Evolutionary conservation across 2,113 vertebrate genomes (phyloP).

Genomic region (Mastomys coucha): DNA sequence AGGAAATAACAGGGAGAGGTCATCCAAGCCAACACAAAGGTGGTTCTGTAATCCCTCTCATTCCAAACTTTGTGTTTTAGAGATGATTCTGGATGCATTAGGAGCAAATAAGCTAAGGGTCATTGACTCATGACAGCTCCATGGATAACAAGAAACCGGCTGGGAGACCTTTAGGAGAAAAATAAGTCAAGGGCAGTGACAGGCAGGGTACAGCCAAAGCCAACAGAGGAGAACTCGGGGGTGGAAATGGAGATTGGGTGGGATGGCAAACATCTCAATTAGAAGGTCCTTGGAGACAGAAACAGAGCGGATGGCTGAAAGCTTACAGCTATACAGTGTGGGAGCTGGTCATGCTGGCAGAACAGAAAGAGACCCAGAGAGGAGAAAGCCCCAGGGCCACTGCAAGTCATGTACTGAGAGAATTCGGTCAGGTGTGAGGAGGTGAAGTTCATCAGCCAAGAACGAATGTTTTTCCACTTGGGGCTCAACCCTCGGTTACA

Average conservation of each 20-base stretch:
- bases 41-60: background rate
- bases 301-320: background rate
- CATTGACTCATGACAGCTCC: background rate
- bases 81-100: background rate
- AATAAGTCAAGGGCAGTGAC: background rate
- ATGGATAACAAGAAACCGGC: background rate
- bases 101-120: background rate
- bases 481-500: background rate
- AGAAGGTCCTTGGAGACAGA: background rate
- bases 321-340: background rate
- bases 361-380: background rate
- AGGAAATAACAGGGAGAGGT: background rate
- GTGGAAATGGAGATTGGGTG: background rate
- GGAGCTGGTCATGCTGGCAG: background rate
- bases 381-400: background rate
- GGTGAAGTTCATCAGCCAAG: conserved; percentile 2
- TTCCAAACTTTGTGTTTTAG: background rate
- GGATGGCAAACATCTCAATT: background rate
- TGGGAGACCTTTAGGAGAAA: conserved; percentile 5
- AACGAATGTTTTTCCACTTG: conserved; percentile 15
- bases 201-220: no score
- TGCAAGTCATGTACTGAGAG: background rate
- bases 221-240: background rate
- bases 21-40: background rate
- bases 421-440: background rate